Conservation (phyloP, 2,797 vertebrate genomes). For the Pampus argenteus region DNA sequence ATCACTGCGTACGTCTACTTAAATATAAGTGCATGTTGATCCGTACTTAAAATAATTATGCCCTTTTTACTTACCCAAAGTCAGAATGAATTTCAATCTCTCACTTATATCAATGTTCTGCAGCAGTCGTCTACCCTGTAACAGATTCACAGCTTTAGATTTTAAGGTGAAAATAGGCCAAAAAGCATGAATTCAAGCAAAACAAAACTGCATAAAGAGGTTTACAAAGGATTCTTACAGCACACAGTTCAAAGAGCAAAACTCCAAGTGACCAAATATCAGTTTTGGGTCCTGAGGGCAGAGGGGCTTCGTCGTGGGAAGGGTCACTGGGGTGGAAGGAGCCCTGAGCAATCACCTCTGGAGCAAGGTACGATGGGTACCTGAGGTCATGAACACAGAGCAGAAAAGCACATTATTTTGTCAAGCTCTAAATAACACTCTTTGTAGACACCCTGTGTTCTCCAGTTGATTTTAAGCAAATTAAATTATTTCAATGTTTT, state of each 20-base stretch:
- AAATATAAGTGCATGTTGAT: conserved; percentile 17
- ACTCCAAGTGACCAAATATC: conserved; percentile 97
- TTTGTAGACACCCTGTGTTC: background rate
- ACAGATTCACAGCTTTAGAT: conserved; percentile 20
- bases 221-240: conserved; percentile 84
- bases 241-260: conserved; percentile 95
- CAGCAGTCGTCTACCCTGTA: conserved; percentile 92
- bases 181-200: background rate
- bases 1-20: conserved; percentile 4
- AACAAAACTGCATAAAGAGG: background rate
- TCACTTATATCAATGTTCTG: conserved; percentile 94
- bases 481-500: background rate
- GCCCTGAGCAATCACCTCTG: conserved; percentile 96
- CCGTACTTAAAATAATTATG: background rate
- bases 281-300: conserved; percentile 94
- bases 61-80: conserved; percentile 87
- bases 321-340: conserved; percentile 88
- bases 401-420: conserved; percentile 33
- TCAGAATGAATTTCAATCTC: conserved; percentile 94
- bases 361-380: conserved; percentile 95
- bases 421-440: conserved; percentile 8
- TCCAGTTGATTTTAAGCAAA: background rate
- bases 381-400: conserved; percentile 75
- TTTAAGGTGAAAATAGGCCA: background rate
- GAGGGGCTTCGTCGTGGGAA: conserved; percentile 84